A percentile compares a stretch with the other conserved stretches of the same genome.
These are phyloP conservation scores for Acanthurus leucopareius DNA, from an alignment of 2,797 vertebrate genomes.

Conservation along the genomic window DNA sequence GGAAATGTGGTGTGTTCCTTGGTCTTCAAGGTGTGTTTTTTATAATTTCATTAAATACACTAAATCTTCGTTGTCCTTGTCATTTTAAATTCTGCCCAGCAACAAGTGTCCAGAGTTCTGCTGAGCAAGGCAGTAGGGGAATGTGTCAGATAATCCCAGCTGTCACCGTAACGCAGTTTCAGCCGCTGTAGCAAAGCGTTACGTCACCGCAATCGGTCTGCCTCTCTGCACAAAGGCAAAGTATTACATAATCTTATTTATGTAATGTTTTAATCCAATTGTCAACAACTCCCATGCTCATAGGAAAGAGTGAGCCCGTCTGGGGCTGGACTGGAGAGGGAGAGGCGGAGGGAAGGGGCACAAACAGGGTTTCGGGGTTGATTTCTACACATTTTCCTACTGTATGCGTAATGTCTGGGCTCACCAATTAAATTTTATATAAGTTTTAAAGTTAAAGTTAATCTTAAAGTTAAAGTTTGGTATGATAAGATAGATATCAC, in stretches of 20 bases:
- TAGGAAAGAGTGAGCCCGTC: constrained; percentile 2
- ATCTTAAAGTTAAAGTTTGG: too few species aligned
- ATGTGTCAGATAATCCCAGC: constrained; percentile 7
- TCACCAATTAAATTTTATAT: too few species aligned
- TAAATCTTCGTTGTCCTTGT: not conserved
- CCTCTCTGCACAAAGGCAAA: constrained; percentile 28
- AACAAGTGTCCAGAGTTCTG: constrained; percentile 12
- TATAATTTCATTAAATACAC: not conserved
- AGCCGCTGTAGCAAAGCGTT: constrained; percentile 8
- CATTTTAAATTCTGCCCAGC: not conserved
- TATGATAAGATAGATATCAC: too few species aligned
- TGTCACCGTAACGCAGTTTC: constrained; percentile 1
- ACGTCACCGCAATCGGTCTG: constrained; percentile 26
- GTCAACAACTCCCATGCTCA: constrained; percentile 16
- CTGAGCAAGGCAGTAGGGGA: constrained; percentile 21
- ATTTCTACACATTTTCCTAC: not conserved
- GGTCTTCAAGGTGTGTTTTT: not conserved
- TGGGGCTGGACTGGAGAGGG: not conserved
- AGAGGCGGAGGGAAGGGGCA: too few species aligned
- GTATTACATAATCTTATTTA: constrained; percentile 56
- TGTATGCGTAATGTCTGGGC: not conserved
- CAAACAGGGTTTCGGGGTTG: not conserved
- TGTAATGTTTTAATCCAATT: constrained; percentile 60
- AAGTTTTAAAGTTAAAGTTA: too few species aligned
- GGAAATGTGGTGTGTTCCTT: too few species aligned